These are phyloP conservation scores for Chondrilla cf. caribensis DNA, from an alignment of 37 sponge, comb jelly and placozoan genomes.

Conservation along the genomic window DNA sequence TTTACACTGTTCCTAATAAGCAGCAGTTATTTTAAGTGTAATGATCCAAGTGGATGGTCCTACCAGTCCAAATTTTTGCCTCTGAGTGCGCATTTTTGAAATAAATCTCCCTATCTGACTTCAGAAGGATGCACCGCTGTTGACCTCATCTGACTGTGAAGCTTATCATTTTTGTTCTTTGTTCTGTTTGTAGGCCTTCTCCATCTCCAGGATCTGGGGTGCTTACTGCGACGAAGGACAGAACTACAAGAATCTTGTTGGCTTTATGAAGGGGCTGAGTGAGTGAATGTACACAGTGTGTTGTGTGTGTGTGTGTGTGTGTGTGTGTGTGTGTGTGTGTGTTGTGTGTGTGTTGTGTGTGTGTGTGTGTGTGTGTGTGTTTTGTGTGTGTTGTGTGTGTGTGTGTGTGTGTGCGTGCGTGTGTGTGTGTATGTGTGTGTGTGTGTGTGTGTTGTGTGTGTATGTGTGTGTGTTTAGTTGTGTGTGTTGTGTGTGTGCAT, in stretches of 20 bases:
- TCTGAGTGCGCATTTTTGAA: too few species aligned
- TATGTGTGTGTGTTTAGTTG: not conserved
- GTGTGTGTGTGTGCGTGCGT: not conserved
- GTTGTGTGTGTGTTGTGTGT: not conserved
- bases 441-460: constrained; percentile 2
- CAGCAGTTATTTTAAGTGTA: too few species aligned
- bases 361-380: not conserved
- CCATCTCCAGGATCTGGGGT: constrained; percentile 74
- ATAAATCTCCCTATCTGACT: too few species aligned
- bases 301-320: constrained; percentile 10
- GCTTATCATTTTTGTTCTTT: too few species aligned
- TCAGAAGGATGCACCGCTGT: too few species aligned
- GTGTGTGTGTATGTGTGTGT: constrained; percentile 7
- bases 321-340: constrained; percentile 1
- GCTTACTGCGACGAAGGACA: constrained; percentile 86
- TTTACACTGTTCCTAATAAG: too few species aligned
- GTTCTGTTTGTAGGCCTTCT: constrained; percentile 86
- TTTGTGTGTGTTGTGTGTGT: too few species aligned
- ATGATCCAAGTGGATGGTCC: too few species aligned
- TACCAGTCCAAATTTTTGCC: too few species aligned
- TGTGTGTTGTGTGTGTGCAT: not conserved
- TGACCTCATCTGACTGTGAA: too few species aligned
- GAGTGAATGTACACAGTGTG: not conserved
- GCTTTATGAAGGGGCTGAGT: constrained; percentile 81
- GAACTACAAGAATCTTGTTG: constrained; percentile 92